Evolutionary conservation across 2,797 vertebrate genomes (phyloP), one percentile per base, ranked within the genome.

Genomic region (Spheniscus humboldti): DNA sequence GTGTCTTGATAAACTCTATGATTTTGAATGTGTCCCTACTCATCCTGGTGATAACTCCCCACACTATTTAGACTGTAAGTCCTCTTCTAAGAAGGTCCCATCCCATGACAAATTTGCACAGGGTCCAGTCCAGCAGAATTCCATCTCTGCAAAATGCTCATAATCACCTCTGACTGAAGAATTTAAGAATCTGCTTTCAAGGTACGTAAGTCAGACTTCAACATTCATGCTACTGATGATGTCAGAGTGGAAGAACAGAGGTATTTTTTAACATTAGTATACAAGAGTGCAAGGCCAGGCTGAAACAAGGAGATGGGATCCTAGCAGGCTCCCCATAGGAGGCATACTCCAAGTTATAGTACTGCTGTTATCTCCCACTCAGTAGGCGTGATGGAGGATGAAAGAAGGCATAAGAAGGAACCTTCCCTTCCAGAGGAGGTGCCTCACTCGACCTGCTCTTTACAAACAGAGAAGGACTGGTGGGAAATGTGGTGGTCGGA

Each of bases 21-120:
- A n/a, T 43, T 22, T 52, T 28, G 15, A 45, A n/a, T 1, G 4
- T 24, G 11, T 20, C 18, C 28, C 15, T 67, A 0, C 10, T 9
- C 10, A 71, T 73, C 22, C 15, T 75, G n/a, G 6, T 41, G 55
- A 62, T 72, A 79, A 50, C 4, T 71, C 16, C 68, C 7, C 13
- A 17, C 7, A 11, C 6, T 55, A 45, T 59, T 69, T 79, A 56
- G 39, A 35, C 18, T 48, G 11, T 13, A 86, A 80, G 6, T 41
- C 33, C 14, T 24, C 31, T 63, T 73, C 31, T 62, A 45, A 37
- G 7, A n/a, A n/a, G 31, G 15, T 63, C 30, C 33, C 5, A 52
- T 48, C 11, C 18, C 35, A 17, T 6, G 4, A 74, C 12, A 80
- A 43, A 39, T n/a, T 68, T 72, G 28, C n/a, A 60, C 6, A 43